Conservation (phyloP, 2,797 vertebrate species). For the Potorous gilbertii region DNA sequence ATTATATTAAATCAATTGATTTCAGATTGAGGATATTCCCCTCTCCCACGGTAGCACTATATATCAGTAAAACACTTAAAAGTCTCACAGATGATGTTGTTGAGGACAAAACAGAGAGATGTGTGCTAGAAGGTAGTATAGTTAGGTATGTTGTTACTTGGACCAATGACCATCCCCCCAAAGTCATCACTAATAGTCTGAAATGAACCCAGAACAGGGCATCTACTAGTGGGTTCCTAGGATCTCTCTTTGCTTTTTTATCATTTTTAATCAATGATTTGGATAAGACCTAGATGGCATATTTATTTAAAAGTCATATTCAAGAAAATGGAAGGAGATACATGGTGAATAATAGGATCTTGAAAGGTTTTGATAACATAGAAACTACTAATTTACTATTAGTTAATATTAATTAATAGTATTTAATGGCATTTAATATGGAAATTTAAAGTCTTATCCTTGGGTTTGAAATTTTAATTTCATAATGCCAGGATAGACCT, state of each 20-base stretch:
- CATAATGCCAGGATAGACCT: not conserved
- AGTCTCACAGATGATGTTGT: not conserved
- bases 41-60: not conserved
- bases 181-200: not conserved
- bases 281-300: not conserved
- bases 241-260: not conserved
- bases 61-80: not conserved
- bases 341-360: not conserved
- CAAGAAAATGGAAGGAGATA: not conserved
- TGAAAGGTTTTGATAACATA: not conserved
- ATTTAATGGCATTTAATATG: not conserved
- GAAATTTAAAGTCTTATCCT: not conserved
- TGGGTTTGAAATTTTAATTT: not conserved
- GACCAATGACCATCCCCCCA: not conserved
- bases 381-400: not conserved
- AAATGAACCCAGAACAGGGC: not conserved
- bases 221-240: not conserved
- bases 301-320: not conserved
- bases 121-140: not conserved
- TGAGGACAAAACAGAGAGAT: not conserved
- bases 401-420: no score
- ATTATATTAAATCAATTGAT: not conserved
- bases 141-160: not conserved
- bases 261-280: not conserved
- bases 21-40: not conserved